Conservation (phyloP, 1,140 invertebrate species). For the Cardiocondyla obscurior region DNA sequence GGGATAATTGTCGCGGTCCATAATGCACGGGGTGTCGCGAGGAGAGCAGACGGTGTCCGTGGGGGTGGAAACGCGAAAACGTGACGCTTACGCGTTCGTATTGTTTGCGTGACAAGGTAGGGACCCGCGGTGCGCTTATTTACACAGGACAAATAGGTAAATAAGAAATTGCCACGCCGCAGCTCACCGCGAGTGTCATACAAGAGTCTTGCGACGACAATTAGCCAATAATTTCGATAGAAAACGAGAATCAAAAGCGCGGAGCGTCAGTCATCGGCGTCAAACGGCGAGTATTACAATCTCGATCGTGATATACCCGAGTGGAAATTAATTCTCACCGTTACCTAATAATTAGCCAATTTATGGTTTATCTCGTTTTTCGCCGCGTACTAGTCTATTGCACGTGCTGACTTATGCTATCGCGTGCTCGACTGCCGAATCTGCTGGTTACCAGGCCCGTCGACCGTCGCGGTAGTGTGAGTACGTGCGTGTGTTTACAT, state of each 20-base stretch:
- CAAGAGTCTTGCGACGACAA: slow-evolving; percentile 63
- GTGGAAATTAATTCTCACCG: too few relatives aligned
- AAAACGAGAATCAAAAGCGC: slow-evolving; percentile 54
- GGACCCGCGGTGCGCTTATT: slow-evolving; percentile 69
- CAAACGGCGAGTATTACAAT: too few relatives aligned
- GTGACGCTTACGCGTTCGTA: slow-evolving; percentile 72
- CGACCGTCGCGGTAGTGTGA: too few relatives aligned
- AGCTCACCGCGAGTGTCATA: slow-evolving; percentile 62
- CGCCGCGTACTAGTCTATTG: too few relatives aligned
- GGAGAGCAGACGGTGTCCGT: not conserved
- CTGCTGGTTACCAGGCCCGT: too few relatives aligned
- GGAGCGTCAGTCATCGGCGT: not conserved
- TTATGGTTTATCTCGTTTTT: too few relatives aligned
- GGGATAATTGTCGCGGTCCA: slow-evolving; percentile 3
- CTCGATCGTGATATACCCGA: not conserved
- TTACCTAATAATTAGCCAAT: too few relatives aligned
- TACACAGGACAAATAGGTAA: slow-evolving; percentile 77
- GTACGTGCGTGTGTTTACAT: too few relatives aligned
- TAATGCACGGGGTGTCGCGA: not conserved
- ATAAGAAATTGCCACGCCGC: slow-evolving; percentile 75
- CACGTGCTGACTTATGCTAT: too few relatives aligned
- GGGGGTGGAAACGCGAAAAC: slow-evolving; percentile 48
- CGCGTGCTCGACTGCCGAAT: too few relatives aligned
- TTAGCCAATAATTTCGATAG: slow-evolving; percentile 63
- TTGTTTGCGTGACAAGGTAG: slow-evolving; percentile 78